phyloP scores from a whole-genome alignment of 1,140 invertebrate genomes.

The Diuraphis noxia region DNA sequence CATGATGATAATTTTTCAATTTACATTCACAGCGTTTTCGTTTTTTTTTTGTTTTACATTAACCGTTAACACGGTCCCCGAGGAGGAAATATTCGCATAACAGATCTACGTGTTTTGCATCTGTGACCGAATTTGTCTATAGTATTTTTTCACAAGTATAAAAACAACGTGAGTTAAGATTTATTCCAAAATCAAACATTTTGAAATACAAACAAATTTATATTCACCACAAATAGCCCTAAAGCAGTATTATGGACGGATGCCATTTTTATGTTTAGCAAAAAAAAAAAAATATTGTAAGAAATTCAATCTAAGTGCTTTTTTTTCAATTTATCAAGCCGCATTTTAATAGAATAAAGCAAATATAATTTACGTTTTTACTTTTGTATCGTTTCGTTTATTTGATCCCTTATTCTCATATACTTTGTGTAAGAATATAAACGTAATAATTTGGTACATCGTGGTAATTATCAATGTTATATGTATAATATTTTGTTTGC shows the following conservation, averaged over 20 bases:
- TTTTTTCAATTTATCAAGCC: neutral
- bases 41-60: slow-evolving; percentile 31
- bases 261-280: slow-evolving; percentile 25
- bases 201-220: slow-evolving; percentile 30
- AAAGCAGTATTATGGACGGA: slow-evolving; percentile 8
- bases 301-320: neutral
- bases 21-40: slow-evolving; percentile 36
- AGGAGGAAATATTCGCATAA: neutral
- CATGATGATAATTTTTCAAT: slow-evolving; percentile 51
- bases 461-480: neutral
- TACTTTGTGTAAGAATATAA: neutral
- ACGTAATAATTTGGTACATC: neutral
- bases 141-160: neutral
- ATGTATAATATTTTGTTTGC: no score
- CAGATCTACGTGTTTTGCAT: slow-evolving; percentile 67
- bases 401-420: neutral
- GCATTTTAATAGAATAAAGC: neutral
- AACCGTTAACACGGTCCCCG: slow-evolving; percentile 38
- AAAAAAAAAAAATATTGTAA: neutral
- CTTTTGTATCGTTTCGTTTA: neutral
- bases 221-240: neutral
- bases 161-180: neutral
- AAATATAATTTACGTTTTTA: neutral
- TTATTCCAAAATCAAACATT: slow-evolving; percentile 36
- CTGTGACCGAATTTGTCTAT: slow-evolving; percentile 61